Percentiles rank a stretch among this genome's conserved stretches.
phyloP scores from a whole-genome alignment of 2,113 vertebrate species.

The Asarcornis scutulata region DNA sequence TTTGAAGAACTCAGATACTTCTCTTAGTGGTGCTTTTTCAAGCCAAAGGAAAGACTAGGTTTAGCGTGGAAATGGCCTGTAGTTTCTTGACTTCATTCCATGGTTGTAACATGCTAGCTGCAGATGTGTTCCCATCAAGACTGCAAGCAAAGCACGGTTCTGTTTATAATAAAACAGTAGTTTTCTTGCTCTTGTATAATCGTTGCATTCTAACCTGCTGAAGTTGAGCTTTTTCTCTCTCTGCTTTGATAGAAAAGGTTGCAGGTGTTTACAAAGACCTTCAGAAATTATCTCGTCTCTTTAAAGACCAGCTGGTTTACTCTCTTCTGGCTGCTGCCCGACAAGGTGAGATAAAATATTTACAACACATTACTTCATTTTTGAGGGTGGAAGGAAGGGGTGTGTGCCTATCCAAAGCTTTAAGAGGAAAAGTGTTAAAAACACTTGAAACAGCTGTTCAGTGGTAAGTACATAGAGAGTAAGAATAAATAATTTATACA shows the following conservation, averaged over 20 bases:
- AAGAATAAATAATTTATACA: background rate
- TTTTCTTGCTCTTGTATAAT: background rate
- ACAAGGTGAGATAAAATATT: slow-evolving; percentile 81
- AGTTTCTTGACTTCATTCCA: background rate
- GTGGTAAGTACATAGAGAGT: background rate
- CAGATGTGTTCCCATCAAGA: background rate
- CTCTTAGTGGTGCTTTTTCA: background rate
- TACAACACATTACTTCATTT: background rate
- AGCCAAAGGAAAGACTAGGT: background rate
- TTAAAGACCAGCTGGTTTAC: slow-evolving; percentile 94
- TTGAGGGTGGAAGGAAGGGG: background rate
- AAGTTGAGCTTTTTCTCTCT: background rate
- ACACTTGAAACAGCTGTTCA: background rate
- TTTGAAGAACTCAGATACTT: background rate
- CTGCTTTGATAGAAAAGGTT: slow-evolving; percentile 75
- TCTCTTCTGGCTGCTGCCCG: slow-evolving; percentile 90
- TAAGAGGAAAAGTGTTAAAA: background rate
- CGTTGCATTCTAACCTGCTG: background rate
- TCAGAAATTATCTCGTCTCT: slow-evolving; percentile 87
- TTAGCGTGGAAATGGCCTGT: background rate
- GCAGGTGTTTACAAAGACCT: slow-evolving; percentile 85
- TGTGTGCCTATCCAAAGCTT: background rate
- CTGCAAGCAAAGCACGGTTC: background rate
- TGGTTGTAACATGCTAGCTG: background rate
- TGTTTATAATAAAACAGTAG: background rate